Evolutionary conservation across 2,113 vertebrate genomes (phyloP), one percentile per base, ranked within the genome.

Genomic region (Bubalus kerabau): DNA sequence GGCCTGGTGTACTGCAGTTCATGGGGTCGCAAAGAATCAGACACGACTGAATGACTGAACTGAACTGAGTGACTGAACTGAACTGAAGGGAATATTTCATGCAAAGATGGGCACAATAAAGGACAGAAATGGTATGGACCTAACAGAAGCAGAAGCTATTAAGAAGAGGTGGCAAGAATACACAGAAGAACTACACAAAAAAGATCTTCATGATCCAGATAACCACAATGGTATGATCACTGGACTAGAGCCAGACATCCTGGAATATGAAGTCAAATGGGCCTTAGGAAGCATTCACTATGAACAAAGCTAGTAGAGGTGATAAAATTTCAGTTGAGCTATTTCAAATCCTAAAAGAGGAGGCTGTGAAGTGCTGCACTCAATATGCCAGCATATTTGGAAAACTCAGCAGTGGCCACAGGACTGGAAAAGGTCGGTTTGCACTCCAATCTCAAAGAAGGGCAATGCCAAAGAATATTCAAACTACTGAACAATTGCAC

Each of bases 1-100:
- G 2, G 30, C 30, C 30, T 64, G 30, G 30, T 0, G 0, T 64
- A 14, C 60, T 64, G 28, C 6, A 2, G 6, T 62, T 14, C 60
- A 15, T 62, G 60, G 60, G 28, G 60, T 62, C 24, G 0, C 6
- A 14, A 30, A 62, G 28, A 62, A 13, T 62, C 13, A 6, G 28
- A 62, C 60, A 62, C 2, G 0, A 62, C 13, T 62, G 13, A 62
- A 28, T 7, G 28, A 62, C 60, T 62, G 60, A 60, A 28, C 26
- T 60, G 59, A 60, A 60, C 28, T 30, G 59, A 60, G 57, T 6
- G 6, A 64, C 62, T 64, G 14, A 64, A 62, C 28, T 62, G 60
- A 64, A 64, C 30, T 64, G 15, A 64, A 64, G 14, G 60, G 60
- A 64, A 64, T 32, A 64, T 16, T 64, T 64, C 6, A 32, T 32